Base-by-base conservation (phyloP, 1,140 invertebrate genomes). In the Heliconius eleuchia region DNA sequence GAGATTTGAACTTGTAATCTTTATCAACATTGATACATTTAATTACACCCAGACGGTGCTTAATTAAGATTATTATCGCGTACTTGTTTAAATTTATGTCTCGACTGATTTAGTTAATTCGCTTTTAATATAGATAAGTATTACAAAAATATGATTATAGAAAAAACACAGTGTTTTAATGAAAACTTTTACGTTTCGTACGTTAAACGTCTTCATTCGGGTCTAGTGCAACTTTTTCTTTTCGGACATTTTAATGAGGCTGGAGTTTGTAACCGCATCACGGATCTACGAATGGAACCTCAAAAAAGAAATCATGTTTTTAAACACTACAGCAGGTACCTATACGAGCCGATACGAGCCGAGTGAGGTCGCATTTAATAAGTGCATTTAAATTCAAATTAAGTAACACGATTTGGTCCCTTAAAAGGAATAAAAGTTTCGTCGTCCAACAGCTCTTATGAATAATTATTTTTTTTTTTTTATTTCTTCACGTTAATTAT, bases 221-320 rank as follows among this genome's bases (percentile, higher is more conserved):
- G 42, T 46, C 60, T 66, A 23, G 57, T 52, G 23, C 76, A 50
- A 34, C 50, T 76, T 50, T 80, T 72, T 76, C 30, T 72, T 55
- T 73, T 66, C 50, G 66, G 46, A 55, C 37, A 55, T 79, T 78
- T 80, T 78, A 82, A 80, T 82, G 78, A 82, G 78, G 76, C 55
- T 73, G 75, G 72, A 73, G 50, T 84, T 84, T 74, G 83, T 79
- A 82, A 82, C 72, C 83, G 76, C 71, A 78, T 82, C 78, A 78
- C 80, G 60, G 60, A 66, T 66, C 60, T 66, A 66, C 60, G 80
- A 74, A 81, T 78, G 79, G 76, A 76, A 76, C 71, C 75, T 39
- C 78, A 78, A 78, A 80, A 80, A 80, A 78, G 75, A 82, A 80
- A 84, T 82, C 80, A 75, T 76, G 66, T 70, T 76, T 79, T 71